Evolutionary conservation across 2,888 invertebrate species (phyloP), one percentile per base, ranked within the genome.

Genomic region (Notocelia uddmanniana): DNA sequence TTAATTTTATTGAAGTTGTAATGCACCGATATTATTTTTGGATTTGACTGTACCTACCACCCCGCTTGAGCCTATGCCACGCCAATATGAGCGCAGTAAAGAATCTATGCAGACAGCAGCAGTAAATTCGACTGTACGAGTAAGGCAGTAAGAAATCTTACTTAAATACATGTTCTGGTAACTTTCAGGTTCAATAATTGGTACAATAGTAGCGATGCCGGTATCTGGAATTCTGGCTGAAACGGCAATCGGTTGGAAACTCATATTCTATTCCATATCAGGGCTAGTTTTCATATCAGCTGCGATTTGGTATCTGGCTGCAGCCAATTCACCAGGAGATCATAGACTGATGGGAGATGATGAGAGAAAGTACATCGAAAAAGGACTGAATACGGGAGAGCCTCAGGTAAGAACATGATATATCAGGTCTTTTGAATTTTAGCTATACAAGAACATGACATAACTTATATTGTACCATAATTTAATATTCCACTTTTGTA

Each of bases 151-250:
- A 3, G 5, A 26, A 41, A 41, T 13, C 0, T 45, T n/a, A 45
- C n/a, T 1, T 13, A 8, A 50, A 50, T 11, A 50, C 5, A 18
- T 19, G 15, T n/a, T 54, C 50, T 23, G 26, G 66, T 57, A 21
- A 9, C 37, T 86, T 77, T 58, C 94, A 84, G 97, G 96, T 0
- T 89, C 94, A 2, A 95, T 95, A 83, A 88, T 96, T 8, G 97
- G 97, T 0, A 96, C 96, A 0, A 95, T 96, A 0, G 85, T 97
- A 21, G 94, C 95, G 0, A 91, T 97, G 90, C 95, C 96, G 0
- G 84, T 95, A 50, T 95, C 96, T 1, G 97, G 97, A 0, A 66
- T 93, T 0, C 86, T 97, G 3, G 95, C 96, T 0, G 94, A 89
- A 1, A 91, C 92, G 0, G 80, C 75, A 0, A 80, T 93, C 50